Conservation (phyloP, 92 coral and sea anemone genomes). For the Zoanthus sansibaricus region DNA sequence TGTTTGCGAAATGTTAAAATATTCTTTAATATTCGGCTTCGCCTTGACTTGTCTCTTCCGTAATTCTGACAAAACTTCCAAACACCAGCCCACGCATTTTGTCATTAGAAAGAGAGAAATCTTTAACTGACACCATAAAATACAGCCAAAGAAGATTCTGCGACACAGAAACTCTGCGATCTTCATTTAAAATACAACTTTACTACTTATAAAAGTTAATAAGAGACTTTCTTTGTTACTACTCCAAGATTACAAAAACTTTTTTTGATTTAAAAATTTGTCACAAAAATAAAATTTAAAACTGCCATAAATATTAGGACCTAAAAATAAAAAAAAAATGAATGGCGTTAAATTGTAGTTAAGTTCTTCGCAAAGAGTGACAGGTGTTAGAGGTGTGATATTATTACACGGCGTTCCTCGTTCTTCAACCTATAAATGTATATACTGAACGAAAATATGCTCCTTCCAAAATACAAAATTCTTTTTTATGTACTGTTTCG, state of each 20-base stretch:
- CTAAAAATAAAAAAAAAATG: neutral
- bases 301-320: neutral
- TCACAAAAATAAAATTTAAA: too few relatives aligned
- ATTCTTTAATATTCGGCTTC: slow-evolving; percentile 34
- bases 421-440: neutral
- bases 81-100: slow-evolving; percentile 66
- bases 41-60: slow-evolving; percentile 26
- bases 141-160: neutral
- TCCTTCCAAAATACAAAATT: neutral
- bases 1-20: slow-evolving; percentile 45
- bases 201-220: neutral
- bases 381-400: slow-evolving; percentile 28
- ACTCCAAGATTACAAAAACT: too few relatives aligned
- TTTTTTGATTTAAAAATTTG: too few relatives aligned
- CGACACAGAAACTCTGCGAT: neutral
- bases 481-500: neutral
- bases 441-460: neutral
- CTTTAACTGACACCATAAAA: slow-evolving; percentile 21
- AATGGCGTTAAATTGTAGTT: neutral
- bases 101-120: slow-evolving; percentile 32
- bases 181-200: slow-evolving; percentile 1
- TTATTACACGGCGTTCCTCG: neutral
- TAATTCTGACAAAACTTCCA: slow-evolving; percentile 24
- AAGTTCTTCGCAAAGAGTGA: neutral
- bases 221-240: neutral